phyloP scores from a whole-genome alignment of 2,797 vertebrate species.

The Myripristis murdjan region DNA sequence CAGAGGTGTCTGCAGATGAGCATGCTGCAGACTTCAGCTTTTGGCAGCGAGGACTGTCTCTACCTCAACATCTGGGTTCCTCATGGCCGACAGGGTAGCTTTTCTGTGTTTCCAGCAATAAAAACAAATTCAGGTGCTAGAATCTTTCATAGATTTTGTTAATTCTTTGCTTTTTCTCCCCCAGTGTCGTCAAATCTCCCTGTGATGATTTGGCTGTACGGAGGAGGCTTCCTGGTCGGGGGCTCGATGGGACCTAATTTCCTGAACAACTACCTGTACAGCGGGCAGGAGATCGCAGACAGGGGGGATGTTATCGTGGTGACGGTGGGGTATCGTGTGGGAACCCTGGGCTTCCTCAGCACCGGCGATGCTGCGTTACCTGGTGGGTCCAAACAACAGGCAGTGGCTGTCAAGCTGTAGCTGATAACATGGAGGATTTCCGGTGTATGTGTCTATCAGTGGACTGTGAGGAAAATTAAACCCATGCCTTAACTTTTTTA shows the following conservation, averaged over 20 bases:
- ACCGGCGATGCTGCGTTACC: conserved; percentile 88
- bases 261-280: conserved; percentile 89
- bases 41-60: conserved; percentile 90
- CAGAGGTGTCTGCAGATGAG: conserved; percentile 87
- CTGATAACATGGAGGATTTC: too few relatives aligned
- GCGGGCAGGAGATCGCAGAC: conserved; percentile 89
- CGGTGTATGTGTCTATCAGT: too few relatives aligned
- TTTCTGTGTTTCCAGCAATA: not conserved
- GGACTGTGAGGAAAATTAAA: too few relatives aligned
- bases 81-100: conserved; percentile 77
- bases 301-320: conserved; percentile 91
- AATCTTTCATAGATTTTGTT: not conserved
- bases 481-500: too few relatives aligned
- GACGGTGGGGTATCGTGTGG: conserved; percentile 90
- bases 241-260: conserved; percentile 86
- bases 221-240: conserved; percentile 88
- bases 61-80: conserved; percentile 95
- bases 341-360: conserved; percentile 93
- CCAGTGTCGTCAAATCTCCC: conserved; percentile 90
- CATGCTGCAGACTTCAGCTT: conserved; percentile 73
- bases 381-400: conserved; percentile 72
- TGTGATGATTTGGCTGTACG: conserved; percentile 92
- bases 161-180: not conserved
- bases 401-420: too few relatives aligned
- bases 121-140: not conserved